phyloP scores from a whole-genome alignment of 2,888 invertebrate species.

The Craniophora ligustri region DNA sequence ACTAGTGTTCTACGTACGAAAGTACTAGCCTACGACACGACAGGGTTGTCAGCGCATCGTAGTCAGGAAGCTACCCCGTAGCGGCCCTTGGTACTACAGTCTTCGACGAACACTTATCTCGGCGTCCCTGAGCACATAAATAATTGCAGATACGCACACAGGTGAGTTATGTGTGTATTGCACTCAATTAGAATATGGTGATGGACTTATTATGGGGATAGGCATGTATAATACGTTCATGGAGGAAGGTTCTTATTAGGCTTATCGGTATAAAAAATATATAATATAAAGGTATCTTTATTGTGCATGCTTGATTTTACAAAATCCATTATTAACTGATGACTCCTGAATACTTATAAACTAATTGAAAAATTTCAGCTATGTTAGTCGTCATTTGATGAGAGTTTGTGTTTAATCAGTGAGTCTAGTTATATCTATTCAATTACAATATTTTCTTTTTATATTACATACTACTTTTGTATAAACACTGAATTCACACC shows the following conservation, averaged over 20 bases:
- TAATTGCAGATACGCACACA: slow-evolving; percentile 47
- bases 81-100: slow-evolving; percentile 43
- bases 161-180: slow-evolving; percentile 42
- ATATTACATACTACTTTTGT: too few relatives aligned
- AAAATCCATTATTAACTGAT: too few relatives aligned
- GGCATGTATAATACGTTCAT: slow-evolving; percentile 9
- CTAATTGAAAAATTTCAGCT: too few relatives aligned
- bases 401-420: too few relatives aligned
- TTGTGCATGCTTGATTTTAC: too few relatives aligned
- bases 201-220: slow-evolving; percentile 9
- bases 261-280: too few relatives aligned
- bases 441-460: too few relatives aligned
- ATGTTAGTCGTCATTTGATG: too few relatives aligned
- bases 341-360: too few relatives aligned
- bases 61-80: slow-evolving; percentile 57
- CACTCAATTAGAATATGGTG: slow-evolving; percentile 30
- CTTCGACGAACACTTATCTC: slow-evolving; percentile 50
- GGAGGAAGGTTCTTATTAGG: not conserved
- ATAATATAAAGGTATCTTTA: too few relatives aligned
- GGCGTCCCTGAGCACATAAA: slow-evolving; percentile 44
- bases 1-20: slow-evolving; percentile 37
- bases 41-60: slow-evolving; percentile 40
- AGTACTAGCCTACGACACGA: slow-evolving; percentile 32
- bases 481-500: slow-evolving; percentile 10
- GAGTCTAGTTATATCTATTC: too few relatives aligned